Conservation (phyloP, 64 coral and sea anemone species). For the Dendrophyllia cribrosa region DNA sequence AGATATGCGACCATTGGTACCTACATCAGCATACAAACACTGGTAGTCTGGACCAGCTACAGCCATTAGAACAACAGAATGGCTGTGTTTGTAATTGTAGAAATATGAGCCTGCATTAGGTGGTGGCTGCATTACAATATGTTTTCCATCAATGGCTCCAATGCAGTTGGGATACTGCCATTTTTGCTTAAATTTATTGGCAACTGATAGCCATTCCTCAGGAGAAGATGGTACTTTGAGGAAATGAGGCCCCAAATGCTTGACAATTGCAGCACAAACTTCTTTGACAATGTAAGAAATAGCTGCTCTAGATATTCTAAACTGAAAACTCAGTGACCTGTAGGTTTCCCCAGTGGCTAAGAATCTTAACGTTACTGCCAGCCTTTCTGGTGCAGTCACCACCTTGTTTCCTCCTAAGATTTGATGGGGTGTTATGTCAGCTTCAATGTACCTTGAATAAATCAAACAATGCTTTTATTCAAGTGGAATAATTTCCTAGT, state of each 20-base stretch:
- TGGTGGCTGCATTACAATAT: neutral
- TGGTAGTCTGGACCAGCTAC: neutral
- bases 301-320: constrained; percentile 22
- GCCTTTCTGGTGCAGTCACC: constrained; percentile 6
- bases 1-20: neutral
- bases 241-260: neutral
- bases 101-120: neutral
- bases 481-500: neutral
- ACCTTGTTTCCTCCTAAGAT: constrained; percentile 20
- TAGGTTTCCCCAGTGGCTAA: constrained; percentile 11
- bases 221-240: constrained; percentile 3
- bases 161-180: neutral
- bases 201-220: constrained; percentile 13
- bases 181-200: neutral
- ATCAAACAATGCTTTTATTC: constrained; percentile 9
- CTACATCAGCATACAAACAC: neutral
- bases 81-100: neutral
- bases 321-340: constrained; percentile 28
- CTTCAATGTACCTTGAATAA: constrained; percentile 18
- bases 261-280: constrained; percentile 4
- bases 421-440: constrained; percentile 8
- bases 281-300: constrained; percentile 20
- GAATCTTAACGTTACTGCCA: constrained; percentile 1
- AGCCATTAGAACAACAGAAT: neutral
- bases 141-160: neutral